Conservation (phyloP, 1,140 invertebrate genomes). For the Orussus abietinus region DNA sequence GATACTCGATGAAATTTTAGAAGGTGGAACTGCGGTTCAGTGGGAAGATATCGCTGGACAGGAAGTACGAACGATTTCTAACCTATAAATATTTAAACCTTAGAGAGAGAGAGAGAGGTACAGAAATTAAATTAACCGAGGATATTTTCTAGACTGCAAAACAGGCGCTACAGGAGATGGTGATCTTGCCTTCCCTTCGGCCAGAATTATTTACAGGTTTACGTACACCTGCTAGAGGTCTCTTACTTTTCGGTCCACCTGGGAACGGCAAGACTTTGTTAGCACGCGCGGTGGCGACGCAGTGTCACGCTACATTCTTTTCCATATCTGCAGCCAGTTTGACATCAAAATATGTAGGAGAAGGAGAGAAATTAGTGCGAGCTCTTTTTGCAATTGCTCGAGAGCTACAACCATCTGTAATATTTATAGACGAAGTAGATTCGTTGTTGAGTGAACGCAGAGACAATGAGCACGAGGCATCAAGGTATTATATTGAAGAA, state of each 20-base stretch:
- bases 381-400: slow-evolving; percentile 92
- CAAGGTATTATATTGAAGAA: slow-evolving; percentile 54
- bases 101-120: too few relatives aligned
- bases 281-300: slow-evolving; percentile 85
- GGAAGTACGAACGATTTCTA: slow-evolving; percentile 55
- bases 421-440: slow-evolving; percentile 97
- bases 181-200: slow-evolving; percentile 90
- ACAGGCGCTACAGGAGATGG: slow-evolving; percentile 96
- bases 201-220: slow-evolving; percentile 94
- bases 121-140: neutral
- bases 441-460: slow-evolving; percentile 87
- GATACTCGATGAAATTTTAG: slow-evolving; percentile 64
- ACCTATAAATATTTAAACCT: slow-evolving; percentile 1
- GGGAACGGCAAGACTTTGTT: slow-evolving; percentile 92
- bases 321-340: slow-evolving; percentile 94
- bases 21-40: slow-evolving; percentile 74
- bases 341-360: slow-evolving; percentile 98
- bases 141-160: slow-evolving; percentile 77
- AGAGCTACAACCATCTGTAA: slow-evolving; percentile 88
- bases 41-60: slow-evolving; percentile 94
- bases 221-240: slow-evolving; percentile 80
- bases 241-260: slow-evolving; percentile 93
- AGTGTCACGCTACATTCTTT: slow-evolving; percentile 92
- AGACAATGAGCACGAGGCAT: slow-evolving; percentile 93
- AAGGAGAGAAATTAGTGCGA: slow-evolving; percentile 95